Conservation (phyloP, 2,113 vertebrate genomes). For the Merops nubicus region DNA sequence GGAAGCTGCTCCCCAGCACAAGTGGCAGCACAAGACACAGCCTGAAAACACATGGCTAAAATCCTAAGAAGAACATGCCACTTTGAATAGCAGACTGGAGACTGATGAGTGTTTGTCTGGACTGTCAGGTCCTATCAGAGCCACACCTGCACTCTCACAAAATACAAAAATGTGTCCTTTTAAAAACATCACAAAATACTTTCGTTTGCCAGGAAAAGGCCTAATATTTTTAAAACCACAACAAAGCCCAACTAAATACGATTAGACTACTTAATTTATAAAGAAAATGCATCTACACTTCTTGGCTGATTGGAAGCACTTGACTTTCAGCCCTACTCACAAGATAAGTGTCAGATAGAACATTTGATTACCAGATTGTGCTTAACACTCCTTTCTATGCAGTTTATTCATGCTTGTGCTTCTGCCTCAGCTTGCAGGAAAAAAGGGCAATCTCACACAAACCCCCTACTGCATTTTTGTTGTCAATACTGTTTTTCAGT, state of each 20-base stretch:
- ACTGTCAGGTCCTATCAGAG: not conserved
- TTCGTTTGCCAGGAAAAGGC: not conserved
- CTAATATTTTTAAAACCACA: not conserved
- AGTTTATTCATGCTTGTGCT: not conserved
- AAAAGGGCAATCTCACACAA: not conserved
- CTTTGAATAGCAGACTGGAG: not conserved
- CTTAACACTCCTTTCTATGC: not conserved
- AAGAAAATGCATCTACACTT: slow-evolving; percentile 6
- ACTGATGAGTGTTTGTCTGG: not conserved
- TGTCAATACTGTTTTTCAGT: not conserved
- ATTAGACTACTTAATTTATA: slow-evolving; percentile 36
- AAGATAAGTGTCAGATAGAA: not conserved
- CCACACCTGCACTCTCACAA: not conserved
- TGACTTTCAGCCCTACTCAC: slow-evolving; percentile 17
- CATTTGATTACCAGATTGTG: not conserved
- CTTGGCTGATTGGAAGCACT: slow-evolving; percentile 39
- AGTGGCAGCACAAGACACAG: not conserved
- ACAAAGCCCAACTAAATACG: slow-evolving; percentile 14
- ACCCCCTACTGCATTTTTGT: not conserved
- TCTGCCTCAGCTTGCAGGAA: not conserved
- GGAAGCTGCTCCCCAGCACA: not conserved
- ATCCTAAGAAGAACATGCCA: not conserved
- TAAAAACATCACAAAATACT: not conserved
- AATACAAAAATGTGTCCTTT: not conserved
- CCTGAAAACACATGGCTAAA: not conserved